A percentile compares a stretch with the other conserved stretches of the same genome.
Evolutionary conservation across 2,888 invertebrate genomes (phyloP).

Genomic region (Drosophila eohydei): DNA sequence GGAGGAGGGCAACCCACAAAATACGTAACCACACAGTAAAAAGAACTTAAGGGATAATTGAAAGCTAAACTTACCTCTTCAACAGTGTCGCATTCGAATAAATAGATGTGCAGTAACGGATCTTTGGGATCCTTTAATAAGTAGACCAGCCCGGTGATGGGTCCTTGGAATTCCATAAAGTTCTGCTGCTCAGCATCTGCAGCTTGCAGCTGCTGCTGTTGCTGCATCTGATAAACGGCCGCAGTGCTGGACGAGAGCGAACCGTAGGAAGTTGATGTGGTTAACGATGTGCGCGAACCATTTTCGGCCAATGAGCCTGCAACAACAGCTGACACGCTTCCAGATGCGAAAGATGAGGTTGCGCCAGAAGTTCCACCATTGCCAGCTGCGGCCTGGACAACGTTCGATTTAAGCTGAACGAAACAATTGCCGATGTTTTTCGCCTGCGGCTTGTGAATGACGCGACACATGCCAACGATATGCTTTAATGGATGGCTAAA

Average conservation of each 20-base stretch:
- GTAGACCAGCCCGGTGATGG: conserved; percentile 89
- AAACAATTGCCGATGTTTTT: conserved; percentile 82
- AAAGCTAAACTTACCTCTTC: conserved; percentile 88
- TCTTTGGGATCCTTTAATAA: conserved; percentile 90
- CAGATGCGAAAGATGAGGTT: conserved; percentile 19
- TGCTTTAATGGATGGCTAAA: conserved; percentile 88
- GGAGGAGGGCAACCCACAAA: no score
- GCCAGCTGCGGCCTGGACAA: conserved; percentile 13
- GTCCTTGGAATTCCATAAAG: conserved; percentile 86
- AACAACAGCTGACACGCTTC: conserved; percentile 2
- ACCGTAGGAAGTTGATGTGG: conserved; percentile 82
- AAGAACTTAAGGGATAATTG: conserved; percentile 4
- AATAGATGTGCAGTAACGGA: conserved; percentile 90
- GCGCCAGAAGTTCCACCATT: conserved; percentile 16
- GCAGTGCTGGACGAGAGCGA: conserved; percentile 81
- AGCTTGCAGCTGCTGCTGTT: conserved; percentile 45
- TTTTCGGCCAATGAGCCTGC: conserved; percentile 55
- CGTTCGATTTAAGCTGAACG: conserved; percentile 79
- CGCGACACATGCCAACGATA: conserved; percentile 86
- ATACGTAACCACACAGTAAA: no score
- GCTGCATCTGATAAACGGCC: conserved; percentile 73
- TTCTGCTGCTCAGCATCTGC: conserved; percentile 68
- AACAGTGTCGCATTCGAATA: conserved; percentile 89
- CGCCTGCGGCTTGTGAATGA: conserved; percentile 82
- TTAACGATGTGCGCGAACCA: conserved; percentile 71